Base-by-base conservation (phyloP, 1,140 invertebrate species). In the Ctenoplectra terminalis region DNA sequence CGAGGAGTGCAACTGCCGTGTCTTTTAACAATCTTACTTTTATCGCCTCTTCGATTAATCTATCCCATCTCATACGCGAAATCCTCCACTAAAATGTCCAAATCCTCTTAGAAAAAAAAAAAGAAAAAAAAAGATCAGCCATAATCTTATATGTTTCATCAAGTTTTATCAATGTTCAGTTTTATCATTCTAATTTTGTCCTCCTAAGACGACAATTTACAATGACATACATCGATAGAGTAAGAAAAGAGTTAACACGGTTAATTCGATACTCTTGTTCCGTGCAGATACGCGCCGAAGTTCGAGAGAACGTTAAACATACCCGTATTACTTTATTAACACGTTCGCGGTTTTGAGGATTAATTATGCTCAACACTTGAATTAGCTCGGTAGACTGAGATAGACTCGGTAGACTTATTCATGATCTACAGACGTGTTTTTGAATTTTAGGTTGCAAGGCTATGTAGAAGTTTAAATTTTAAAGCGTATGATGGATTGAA, bases 291-390 rank as follows among this genome's bases (percentile, higher is more conserved):
- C 43, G 40, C 37, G 37, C 26, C 8, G 43, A 69, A 50, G 29
- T 37, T 69, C 43, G 43, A n/a, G 9, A 70, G 67, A 34, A 70
- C n/a, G 26, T 70, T 54, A 70, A 70, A 70, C 31, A 23, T 70
- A 70, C 31, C 67, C 66, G 66, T 69, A 13, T 34, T 34, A 52
- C 3, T 9, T 70, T 50, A 52, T 5, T 40, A 40, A 5, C 40
- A 40, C 4, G 40, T 40, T n/a, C n/a, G n/a, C n/a, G n/a, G n/a
- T n/a, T n/a, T n/a, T n/a, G n/a, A n/a, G n/a, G n/a, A n/a, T n/a
- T n/a, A n/a, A n/a, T n/a, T n/a, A n/a, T n/a, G n/a, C n/a, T n/a
- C n/a, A n/a, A n/a, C n/a, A n/a, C n/a, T n/a, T n/a, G n/a, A n/a
- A n/a, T n/a, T n/a, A n/a, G n/a, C n/a, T n/a, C n/a, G n/a, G n/a